Conservation (phyloP, 2,113 vertebrate species). For the Ictalurus punctatus region DNA sequence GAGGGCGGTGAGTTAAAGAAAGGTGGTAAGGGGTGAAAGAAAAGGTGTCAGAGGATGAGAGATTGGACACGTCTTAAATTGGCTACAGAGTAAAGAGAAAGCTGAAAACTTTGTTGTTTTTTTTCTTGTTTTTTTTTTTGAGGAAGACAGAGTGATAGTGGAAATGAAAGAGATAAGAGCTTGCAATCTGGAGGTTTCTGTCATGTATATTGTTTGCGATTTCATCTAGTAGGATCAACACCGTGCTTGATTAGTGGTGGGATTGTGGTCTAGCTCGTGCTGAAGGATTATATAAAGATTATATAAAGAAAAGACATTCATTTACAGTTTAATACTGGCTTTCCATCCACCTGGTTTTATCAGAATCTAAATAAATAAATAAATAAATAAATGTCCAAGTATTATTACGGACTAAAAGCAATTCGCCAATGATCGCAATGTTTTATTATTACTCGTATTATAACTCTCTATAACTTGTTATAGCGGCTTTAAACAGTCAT, state of each 20-base stretch:
- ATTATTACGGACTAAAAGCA: neutral
- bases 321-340: neutral
- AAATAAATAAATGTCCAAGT: neutral
- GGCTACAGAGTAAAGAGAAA: constrained; percentile 18
- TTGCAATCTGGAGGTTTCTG: neutral
- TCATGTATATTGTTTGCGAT: constrained; percentile 13
- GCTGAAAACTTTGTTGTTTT: neutral
- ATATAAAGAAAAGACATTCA: neutral
- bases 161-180: constrained; percentile 17
- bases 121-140: neutral
- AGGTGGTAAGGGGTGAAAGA: constrained; percentile 18
- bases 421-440: neutral
- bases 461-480: neutral
- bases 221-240: constrained; percentile 26
- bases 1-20: constrained; percentile 14
- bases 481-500: neutral
- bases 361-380: neutral
- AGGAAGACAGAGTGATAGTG: neutral
- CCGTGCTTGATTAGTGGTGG: constrained; percentile 15
- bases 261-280: neutral
- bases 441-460: neutral
- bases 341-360: neutral
- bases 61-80: constrained; percentile 51
- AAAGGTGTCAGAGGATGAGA: constrained; percentile 33
- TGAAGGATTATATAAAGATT: neutral